Base-by-base conservation (phyloP, 2,888 invertebrate genomes). In the Alviniconcha strummeri region DNA sequence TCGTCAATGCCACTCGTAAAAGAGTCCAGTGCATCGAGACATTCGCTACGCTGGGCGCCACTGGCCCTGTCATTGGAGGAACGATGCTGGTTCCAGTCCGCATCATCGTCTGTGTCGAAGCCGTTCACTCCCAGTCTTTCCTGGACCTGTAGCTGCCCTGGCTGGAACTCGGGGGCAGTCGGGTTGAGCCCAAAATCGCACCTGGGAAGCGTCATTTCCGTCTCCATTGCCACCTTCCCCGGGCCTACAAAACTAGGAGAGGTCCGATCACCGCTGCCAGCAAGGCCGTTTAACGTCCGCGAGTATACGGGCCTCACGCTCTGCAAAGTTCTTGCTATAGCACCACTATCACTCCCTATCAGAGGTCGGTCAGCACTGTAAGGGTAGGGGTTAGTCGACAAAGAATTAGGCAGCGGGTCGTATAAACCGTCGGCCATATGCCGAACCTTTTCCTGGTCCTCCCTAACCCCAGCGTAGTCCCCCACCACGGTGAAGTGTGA, bases 401-500 rank as follows among this genome's bases (percentile, higher is more conserved):
- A 4, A 11, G 15, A 36, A 69, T 6, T 2, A 69, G 7, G 69
- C 4, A 52, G 17, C 17, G 2, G 52, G 78, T 9, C 36, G 57
- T 54, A 2, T 60, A 74, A 36, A 56, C 74, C 78, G 60, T 85
- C 55, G 13, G 90, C 88, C 36, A 89, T 83, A 72, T 87, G 86
- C 55, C 88, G 81, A 9, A 89, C 78, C 36, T 64, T 64, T 8
- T 64, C 64, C 9, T 88, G 87, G 81, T 90, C 89, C 7, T 87
- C 86, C 80, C 89, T 80, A 9, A 88, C 82, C 80, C 89, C 90
- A 75, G 90, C 87, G 72, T 88, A 84, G 80, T 89, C 88, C 36
- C 89, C 89, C 36, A 88, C 88, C 74, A 90, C 88, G 13, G 88
- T 89, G 86, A 91, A 90, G 84, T 89, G 89, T 52, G 87, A 84